phyloP scores from a whole-genome alignment of 2,797 vertebrate species.

The Pampus argenteus region DNA sequence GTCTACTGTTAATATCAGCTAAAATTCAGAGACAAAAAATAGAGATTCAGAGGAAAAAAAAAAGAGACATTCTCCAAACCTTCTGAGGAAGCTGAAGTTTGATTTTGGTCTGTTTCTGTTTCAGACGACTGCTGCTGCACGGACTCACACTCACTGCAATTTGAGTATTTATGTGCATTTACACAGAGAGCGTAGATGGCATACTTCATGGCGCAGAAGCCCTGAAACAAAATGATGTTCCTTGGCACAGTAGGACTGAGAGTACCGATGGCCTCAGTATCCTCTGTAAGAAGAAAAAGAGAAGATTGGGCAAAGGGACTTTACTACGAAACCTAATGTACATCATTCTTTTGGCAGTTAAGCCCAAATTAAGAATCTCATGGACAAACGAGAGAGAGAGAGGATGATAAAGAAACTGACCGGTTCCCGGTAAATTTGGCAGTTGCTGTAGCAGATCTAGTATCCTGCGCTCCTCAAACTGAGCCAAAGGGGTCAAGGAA shows the following conservation, averaged over 20 bases:
- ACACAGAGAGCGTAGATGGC: constrained; percentile 94
- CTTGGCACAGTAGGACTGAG: constrained; percentile 79
- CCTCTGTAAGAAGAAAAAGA: constrained; percentile 61
- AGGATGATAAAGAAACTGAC: constrained; percentile 40
- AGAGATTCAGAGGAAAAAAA: no score
- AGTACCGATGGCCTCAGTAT: constrained; percentile 52
- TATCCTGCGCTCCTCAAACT: constrained; percentile 89
- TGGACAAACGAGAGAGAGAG: neutral
- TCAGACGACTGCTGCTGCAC: constrained; percentile 30
- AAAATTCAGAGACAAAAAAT: no score
- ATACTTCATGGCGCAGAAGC: constrained; percentile 97
- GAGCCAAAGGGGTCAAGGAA: constrained; percentile 90
- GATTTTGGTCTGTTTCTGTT: constrained; percentile 68
- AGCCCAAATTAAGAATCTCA: neutral
- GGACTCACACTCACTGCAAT: constrained; percentile 80
- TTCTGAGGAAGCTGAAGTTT: constrained; percentile 52
- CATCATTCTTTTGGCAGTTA: neutral
- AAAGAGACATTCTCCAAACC: constrained; percentile 64
- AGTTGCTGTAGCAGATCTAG: constrained; percentile 89
- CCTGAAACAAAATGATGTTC: constrained; percentile 90
- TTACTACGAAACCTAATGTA: neutral
- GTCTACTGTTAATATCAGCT: neutral
- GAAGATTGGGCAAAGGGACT: neutral
- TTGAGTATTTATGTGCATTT: constrained; percentile 85
- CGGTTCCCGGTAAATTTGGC: constrained; percentile 73